Percentiles rank a stretch among this genome's conserved stretches.
phyloP scores from a whole-genome alignment of 2,797 vertebrate genomes.

The Pseudochirops cupreus region DNA sequence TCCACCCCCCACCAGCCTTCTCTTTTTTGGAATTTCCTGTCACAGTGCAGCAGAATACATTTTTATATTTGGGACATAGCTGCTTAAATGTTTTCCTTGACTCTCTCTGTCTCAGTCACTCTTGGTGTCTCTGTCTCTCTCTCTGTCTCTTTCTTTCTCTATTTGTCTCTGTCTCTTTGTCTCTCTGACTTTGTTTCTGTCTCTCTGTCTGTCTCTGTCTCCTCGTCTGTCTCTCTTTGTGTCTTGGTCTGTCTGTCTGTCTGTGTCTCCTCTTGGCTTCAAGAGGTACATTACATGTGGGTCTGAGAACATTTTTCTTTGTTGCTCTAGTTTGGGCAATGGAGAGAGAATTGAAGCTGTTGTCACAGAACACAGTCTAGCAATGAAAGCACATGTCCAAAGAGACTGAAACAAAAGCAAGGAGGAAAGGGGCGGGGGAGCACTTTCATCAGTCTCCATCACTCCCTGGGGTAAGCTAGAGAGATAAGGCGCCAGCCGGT shows the following conservation, averaged over 20 bases:
- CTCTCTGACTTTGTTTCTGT: conserved; percentile 11
- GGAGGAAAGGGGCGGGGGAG: background rate
- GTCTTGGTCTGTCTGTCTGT: conserved; percentile 63
- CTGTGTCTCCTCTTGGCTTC: conserved; percentile 68
- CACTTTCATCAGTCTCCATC: conserved; percentile 29
- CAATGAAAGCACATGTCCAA: conserved; percentile 64
- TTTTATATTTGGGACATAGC: conserved; percentile 73
- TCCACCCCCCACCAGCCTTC: background rate
- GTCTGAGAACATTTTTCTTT: conserved; percentile 71
- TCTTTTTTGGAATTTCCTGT: conserved; percentile 79
- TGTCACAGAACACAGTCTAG: conserved; percentile 43
- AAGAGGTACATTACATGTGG: conserved; percentile 76
- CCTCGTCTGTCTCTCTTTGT: too few species aligned
- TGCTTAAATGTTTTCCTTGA: conserved; percentile 76
- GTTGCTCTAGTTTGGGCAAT: conserved; percentile 73
- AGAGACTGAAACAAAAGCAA: conserved; percentile 51
- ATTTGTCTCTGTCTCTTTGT: background rate
- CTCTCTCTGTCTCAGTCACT: background rate
- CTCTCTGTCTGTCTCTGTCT: conserved; percentile 52
- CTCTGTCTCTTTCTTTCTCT: background rate
- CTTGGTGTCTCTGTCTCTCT: background rate
- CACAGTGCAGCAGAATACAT: conserved; percentile 72
- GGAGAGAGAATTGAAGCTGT: conserved; percentile 69
- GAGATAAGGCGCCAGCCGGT: conserved; percentile 36
- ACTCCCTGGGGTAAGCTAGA: conserved; percentile 30